phyloP scores from a whole-genome alignment of 2,113 vertebrate genomes.

The Callionymus lyra region DNA sequence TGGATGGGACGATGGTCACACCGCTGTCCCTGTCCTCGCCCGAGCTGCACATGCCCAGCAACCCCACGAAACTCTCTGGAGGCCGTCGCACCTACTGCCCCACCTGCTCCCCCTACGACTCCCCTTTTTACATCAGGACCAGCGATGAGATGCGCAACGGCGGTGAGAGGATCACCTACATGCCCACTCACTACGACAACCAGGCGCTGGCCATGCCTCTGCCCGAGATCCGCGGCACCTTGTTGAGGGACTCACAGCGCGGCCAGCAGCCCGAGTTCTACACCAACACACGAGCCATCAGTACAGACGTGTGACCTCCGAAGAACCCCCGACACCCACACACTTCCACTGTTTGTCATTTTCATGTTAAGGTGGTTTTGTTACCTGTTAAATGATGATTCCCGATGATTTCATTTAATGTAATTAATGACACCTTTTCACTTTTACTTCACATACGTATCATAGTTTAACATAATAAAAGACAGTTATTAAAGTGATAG shows the following conservation, averaged over 20 bases:
- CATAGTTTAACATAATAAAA: no score
- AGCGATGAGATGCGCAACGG: constrained; percentile 83
- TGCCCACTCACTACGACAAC: constrained; percentile 78
- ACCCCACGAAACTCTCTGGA: constrained; percentile 30
- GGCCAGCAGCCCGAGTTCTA: constrained; percentile 65
- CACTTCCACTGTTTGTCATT: background rate
- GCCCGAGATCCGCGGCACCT: constrained; percentile 69
- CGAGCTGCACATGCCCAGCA: constrained; percentile 47
- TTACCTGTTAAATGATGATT: no score
- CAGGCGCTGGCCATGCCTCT: constrained; percentile 70
- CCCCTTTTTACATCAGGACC: constrained; percentile 85
- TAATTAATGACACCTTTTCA: no score
- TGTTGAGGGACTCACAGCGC: constrained; percentile 65
- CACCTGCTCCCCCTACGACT: constrained; percentile 79
- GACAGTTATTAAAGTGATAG: no score
- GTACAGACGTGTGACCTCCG: constrained; percentile 80
- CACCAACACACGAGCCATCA: constrained; percentile 82
- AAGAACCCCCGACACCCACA: background rate
- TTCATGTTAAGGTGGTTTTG: no score
- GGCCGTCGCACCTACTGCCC: constrained; percentile 69
- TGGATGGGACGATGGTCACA: constrained; percentile 64
- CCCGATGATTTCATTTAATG: no score
- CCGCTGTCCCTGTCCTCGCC: constrained; percentile 48
- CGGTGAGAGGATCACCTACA: constrained; percentile 76
- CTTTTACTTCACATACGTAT: no score